phyloP scores from a whole-genome alignment of 1,140 invertebrate genomes.

The Catajapyx aquilonaris region DNA sequence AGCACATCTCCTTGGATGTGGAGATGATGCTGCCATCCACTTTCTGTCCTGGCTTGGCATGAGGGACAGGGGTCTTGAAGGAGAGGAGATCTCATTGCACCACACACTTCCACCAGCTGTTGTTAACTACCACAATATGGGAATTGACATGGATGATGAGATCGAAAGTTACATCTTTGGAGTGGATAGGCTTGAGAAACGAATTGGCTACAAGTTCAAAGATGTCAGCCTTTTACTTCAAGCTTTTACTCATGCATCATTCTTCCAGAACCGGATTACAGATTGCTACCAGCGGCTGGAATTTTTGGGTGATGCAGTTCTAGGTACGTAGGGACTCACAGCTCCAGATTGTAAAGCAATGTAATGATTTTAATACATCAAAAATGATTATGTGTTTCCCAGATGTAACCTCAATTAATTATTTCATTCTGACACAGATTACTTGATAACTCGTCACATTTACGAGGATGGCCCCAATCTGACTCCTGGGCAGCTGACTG shows the following conservation, averaged over 20 bases:
- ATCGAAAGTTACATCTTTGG: no score
- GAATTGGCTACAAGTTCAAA: conserved; percentile 37
- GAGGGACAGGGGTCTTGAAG: no score
- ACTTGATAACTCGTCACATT: conserved; percentile 72
- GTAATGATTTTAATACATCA: no score
- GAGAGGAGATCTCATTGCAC: no score
- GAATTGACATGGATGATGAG: no score
- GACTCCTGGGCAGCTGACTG: conserved; percentile 68
- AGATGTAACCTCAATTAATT: no score
- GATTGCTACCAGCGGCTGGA: conserved; percentile 87
- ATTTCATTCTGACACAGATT: conserved; percentile 37
- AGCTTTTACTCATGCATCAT: conserved; percentile 84
- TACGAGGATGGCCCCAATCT: conserved; percentile 31
- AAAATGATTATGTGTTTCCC: no score
- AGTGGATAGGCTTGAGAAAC: conserved; percentile 27
- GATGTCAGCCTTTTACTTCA: conserved; percentile 65
- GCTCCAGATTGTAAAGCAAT: not conserved
- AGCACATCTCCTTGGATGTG: no score
- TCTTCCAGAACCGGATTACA: conserved; percentile 59
- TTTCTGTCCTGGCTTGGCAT: no score
- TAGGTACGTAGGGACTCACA: conserved; percentile 24
- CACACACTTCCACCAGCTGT: no score
- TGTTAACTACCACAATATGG: no score
- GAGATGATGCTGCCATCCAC: no score
- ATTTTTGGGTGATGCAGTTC: conserved; percentile 87